Base-by-base conservation (phyloP, 2,113 vertebrate genomes). In the Dryoscopus gambensis region DNA sequence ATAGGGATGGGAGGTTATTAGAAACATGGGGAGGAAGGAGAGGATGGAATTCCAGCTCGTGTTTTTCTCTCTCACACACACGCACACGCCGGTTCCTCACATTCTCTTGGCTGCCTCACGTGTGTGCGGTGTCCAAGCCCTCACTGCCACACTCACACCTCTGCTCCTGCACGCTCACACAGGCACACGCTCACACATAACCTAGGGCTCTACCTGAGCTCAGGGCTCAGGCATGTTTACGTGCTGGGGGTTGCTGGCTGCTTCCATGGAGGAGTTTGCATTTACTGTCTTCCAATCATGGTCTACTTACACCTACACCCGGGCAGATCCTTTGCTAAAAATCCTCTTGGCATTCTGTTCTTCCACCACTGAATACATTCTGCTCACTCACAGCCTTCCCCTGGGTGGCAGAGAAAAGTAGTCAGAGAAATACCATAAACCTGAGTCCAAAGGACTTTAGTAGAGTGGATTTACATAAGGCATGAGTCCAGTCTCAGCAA, bases 1-100 rank as follows among this genome's bases (percentile, higher is more conserved):
- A 97, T 96, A 89, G 90, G 90, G 95, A 96, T 94, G 90, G 80
- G 92, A 96, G 96, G 83, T 96, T 95, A 97, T 97, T 97, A 96
- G 96, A 95, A 97, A 96, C 96, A 96, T 92, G 83, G 95, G 95
- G 95, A 94, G 96, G 90, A 95, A 96, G 77, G 92, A 94, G 73
- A 88, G 90, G 90, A 76, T 89, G 77, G 86, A 96, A 96, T 96
- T 96, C 93, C 88, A 95, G 93, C 89, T 49, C 4, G 0, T 92
- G 93, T 96, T 96, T 97, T 96, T 93, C 71, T 96, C 96, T 96
- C 67, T 96, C 90, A 81, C 89, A 89, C 89, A 89, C 87, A 78
- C 89, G 47, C 74, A 35, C 75, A 37, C 6, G 4, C 84, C 19
- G 55, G 55, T 52, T 81, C 65, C 79, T 74, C 64, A 7, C 73